Base-by-base conservation (phyloP, 2,888 invertebrate genomes). In the Keiferia lycopersicella region DNA sequence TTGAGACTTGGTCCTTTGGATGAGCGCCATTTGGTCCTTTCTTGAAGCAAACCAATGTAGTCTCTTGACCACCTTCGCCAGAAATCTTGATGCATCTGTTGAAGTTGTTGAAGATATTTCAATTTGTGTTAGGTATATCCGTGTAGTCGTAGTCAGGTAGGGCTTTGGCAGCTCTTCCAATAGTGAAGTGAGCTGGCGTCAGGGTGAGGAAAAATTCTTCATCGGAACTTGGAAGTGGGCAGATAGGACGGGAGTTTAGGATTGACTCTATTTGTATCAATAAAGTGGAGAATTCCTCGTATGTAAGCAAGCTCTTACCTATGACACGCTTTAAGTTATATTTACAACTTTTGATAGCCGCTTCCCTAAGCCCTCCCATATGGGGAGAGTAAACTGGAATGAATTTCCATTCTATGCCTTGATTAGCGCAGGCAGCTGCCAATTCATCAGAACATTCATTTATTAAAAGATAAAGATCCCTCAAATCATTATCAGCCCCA, bases 161-260 rank as follows among this genome's bases (percentile, higher is more conserved):
- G 11, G 41, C 11, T 14, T 1, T 14, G 2, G 41, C 11, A 11
- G 73, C 50, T 16, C 67, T 60, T 45, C 75, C 76, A 34, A 78
- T 68, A 6, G 79, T 63, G 59, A 78, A 76, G 63, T 79, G 80
- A 6, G 69, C 74, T 41, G 78, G 78, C 7, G 77, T 76, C 7
- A 79, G 65, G 2, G 69, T 66, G 6, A 65, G 58, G 7, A 71
- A 56, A 50, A 74, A 73, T 3, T 64, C 45, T 0, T 70, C 68
- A 58, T 74, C 71, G 7, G 68, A 57, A 2, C 75, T 72, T 11
- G 59, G 45, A 0, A 75, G 4, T 1, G 73, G 70, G 30, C 67
- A 30, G 30, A 30, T 2, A 30, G 30, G 30, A 30, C 30, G 30
- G 30, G 30, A 30, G 30, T 30, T 30, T 30, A 30, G 30, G 6